Evolutionary conservation across 2,888 invertebrate genomes (phyloP).

Genomic region (Kuschelorhynchus macadamiae): DNA sequence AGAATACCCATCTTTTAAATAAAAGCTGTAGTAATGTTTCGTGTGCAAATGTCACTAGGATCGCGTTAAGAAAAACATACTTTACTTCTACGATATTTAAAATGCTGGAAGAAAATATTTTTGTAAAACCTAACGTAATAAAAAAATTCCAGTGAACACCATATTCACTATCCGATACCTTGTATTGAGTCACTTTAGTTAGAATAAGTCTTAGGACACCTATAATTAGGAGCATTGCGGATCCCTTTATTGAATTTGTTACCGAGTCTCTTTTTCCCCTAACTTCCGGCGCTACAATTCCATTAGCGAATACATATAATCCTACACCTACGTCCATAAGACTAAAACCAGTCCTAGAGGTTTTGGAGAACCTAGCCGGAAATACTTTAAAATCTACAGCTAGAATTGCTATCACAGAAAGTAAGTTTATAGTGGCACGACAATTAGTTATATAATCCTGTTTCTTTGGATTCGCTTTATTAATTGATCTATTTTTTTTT

Average conservation of each 20-base stretch:
- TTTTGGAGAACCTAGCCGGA: slow-evolving; percentile 89
- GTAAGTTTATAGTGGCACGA: slow-evolving; percentile 79
- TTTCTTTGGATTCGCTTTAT: slow-evolving; percentile 2
- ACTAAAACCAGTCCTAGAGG: slow-evolving; percentile 86
- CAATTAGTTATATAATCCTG: slow-evolving; percentile 75
- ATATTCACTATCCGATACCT: slow-evolving; percentile 92
- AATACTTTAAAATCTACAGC: slow-evolving; percentile 95
- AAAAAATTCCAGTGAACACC: slow-evolving; percentile 99
- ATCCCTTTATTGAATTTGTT: slow-evolving; percentile 64
- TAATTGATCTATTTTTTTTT: slow-evolving; percentile 13
- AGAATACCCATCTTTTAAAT: slow-evolving; percentile 80
- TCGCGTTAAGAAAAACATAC: slow-evolving; percentile 72
- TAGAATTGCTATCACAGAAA: slow-evolving; percentile 86
- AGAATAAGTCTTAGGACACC: slow-evolving; percentile 77
- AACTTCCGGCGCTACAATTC: slow-evolving; percentile 77
- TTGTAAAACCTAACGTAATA: slow-evolving; percentile 89
- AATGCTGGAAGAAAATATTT: slow-evolving; percentile 78
- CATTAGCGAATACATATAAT: slow-evolving; percentile 86
- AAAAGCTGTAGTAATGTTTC: slow-evolving; percentile 76
- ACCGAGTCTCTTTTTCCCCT: slow-evolving; percentile 61
- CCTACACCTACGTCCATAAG: slow-evolving; percentile 98
- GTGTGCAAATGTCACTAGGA: slow-evolving; percentile 74
- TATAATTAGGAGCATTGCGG: slow-evolving; percentile 72
- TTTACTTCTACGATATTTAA: slow-evolving; percentile 71
- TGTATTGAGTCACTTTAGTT: slow-evolving; percentile 80